Conservation (phyloP, 2,113 vertebrate species). For the Hymenochirus boettgeri region DNA sequence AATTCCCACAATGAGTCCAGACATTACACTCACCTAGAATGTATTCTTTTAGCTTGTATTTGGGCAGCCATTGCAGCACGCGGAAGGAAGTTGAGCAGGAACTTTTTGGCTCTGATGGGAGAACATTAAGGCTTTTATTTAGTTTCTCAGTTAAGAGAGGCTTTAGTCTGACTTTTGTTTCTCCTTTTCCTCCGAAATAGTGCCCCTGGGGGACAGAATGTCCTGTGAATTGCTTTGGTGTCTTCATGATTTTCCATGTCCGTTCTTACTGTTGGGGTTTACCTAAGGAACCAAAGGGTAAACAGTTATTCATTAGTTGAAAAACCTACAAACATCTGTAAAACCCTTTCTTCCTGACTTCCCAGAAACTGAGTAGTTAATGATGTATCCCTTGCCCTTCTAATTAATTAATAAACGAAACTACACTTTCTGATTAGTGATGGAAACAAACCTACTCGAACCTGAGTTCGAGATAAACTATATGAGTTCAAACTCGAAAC, state of each 20-base stretch:
- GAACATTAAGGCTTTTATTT: slow-evolving; percentile 73
- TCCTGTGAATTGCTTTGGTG: slow-evolving; percentile 2
- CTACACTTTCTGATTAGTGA: too few relatives aligned
- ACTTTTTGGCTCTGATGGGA: slow-evolving; percentile 61
- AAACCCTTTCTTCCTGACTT: too few relatives aligned
- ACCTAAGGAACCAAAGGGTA: slow-evolving; percentile 42
- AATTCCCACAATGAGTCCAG: slow-evolving; percentile 84
- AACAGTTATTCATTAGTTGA: too few relatives aligned
- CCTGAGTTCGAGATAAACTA: too few relatives aligned
- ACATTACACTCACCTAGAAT: slow-evolving; percentile 89
- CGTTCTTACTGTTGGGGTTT: slow-evolving; percentile 45
- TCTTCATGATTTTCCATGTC: slow-evolving; percentile 45
- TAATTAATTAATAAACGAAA: too few relatives aligned
- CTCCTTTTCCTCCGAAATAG: slow-evolving; percentile 72
- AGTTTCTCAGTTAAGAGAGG: slow-evolving; percentile 51
- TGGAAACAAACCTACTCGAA: too few relatives aligned
- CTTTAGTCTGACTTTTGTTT: slow-evolving; percentile 51
- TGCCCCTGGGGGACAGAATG: slow-evolving; percentile 41
- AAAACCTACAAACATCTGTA: too few relatives aligned
- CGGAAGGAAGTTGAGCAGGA: slow-evolving; percentile 72
- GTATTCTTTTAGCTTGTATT: slow-evolving; percentile 75
- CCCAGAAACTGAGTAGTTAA: too few relatives aligned
- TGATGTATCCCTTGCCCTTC: too few relatives aligned
- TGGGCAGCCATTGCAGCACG: slow-evolving; percentile 83
- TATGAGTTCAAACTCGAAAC: too few relatives aligned